phyloP scores from a whole-genome alignment of 2,888 invertebrate genomes.

The Agrotis puta region DNA sequence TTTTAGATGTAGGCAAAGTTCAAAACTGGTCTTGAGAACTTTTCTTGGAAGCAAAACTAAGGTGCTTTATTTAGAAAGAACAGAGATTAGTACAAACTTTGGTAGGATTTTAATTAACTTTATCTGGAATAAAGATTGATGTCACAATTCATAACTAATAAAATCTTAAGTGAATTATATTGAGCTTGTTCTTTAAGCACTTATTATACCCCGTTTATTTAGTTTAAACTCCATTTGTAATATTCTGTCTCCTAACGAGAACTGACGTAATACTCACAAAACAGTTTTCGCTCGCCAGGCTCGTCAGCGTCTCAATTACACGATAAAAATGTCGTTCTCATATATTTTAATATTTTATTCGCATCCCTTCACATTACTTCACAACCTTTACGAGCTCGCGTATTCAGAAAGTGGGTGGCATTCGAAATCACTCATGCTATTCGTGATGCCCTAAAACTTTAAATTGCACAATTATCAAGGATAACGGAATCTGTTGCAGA shows the following conservation, averaged over 20 bases:
- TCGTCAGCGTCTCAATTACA: constrained; percentile 49
- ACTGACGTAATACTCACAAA: constrained; percentile 15
- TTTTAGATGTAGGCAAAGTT: constrained; percentile 50
- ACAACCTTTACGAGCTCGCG: constrained; percentile 25
- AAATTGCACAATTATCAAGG: constrained; percentile 25
- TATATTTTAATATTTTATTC: constrained; percentile 50
- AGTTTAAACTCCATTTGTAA: constrained; percentile 2
- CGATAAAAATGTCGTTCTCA: constrained; percentile 43
- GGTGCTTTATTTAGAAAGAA: constrained; percentile 59
- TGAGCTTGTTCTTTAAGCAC: not conserved
- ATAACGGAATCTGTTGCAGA: not conserved
- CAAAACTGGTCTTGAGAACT: constrained; percentile 49
- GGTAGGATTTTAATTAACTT: constrained; percentile 57
- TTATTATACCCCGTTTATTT: not conserved
- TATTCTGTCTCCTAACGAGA: constrained; percentile 10
- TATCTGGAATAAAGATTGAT: constrained; percentile 47
- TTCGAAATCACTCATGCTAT: constrained; percentile 40
- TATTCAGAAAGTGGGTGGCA: constrained; percentile 34
- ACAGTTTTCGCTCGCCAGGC: constrained; percentile 16
- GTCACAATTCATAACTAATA: constrained; percentile 46
- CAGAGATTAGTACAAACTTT: constrained; percentile 56
- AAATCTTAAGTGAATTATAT: constrained; percentile 20
- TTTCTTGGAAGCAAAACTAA: constrained; percentile 52
- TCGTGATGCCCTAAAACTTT: not conserved
- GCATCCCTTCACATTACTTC: constrained; percentile 33